Base-by-base conservation (phyloP, 1,140 invertebrate species). In the Metopolophium dirhodum region DNA sequence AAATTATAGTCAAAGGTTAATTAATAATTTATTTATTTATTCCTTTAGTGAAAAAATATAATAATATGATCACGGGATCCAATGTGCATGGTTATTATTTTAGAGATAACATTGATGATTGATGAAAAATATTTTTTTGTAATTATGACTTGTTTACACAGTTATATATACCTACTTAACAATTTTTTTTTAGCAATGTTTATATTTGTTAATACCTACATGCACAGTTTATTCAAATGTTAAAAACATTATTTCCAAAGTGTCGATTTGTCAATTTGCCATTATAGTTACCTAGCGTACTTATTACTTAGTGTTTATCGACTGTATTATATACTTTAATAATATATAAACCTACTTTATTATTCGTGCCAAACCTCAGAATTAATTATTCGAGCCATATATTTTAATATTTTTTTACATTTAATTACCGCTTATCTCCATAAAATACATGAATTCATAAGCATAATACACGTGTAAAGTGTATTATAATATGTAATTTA, bases 1-100 rank as follows among this genome's bases (percentile, higher is more conserved):
- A 85, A 85, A 41, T 41, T 85, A 30, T 45, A 85, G 37, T 37
- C 23, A 85, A 41, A 85, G 83, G 83, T 85, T 85, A 85, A 85
- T 85, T 85, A 85, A 83, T 83, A 83, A 37, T 83, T 41, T 85
- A 85, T 85, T 85, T 85, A 85, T 85, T 85, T 41, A 85, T 85
- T 85, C 37, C 37, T 85, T 41, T 85, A 85, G 37, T 41, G 9
- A 45, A 41, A 26, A 41, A 83, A 6, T 41, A 41, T 83, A 83
- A 51, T 85, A 41, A 85, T 37, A 37, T 23, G 77, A 37, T 35
- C 35, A 30, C 83, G 83, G 83, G 37, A 85, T 85, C 83, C 23
- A 41, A 85, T 20, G 83, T 45, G 20, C 83, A 11, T 8, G 23
- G 9, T 45, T 85, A 85, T 85, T 85, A 85, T 85, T 45, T 85